Evolutionary conservation across 1,140 invertebrate genomes (phyloP).

Genomic region (Metaphire vulgaris): DNA sequence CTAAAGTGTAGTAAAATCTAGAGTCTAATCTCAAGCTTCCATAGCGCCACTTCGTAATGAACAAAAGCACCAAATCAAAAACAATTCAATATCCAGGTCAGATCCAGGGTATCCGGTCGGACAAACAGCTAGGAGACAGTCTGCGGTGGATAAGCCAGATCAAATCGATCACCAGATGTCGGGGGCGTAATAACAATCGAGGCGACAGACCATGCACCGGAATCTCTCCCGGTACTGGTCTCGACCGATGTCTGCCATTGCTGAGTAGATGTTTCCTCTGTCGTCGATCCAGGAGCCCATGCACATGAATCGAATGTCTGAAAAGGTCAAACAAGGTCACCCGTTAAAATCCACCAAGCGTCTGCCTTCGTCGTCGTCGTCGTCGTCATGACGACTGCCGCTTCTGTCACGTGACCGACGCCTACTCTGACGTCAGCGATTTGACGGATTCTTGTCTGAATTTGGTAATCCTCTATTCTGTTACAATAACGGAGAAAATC

Average conservation of each 20-base stretch:
- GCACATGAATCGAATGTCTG: conserved; percentile 46
- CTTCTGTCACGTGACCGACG: neutral
- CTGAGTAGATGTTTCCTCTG: conserved; percentile 43
- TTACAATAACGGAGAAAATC: too few relatives aligned
- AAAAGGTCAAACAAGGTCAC: neutral
- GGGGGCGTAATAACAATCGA: too few relatives aligned
- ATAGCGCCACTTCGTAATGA: too few relatives aligned
- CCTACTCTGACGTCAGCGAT: neutral
- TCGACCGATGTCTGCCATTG: conserved; percentile 59
- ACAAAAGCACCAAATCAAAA: too few relatives aligned
- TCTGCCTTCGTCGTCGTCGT: too few relatives aligned
- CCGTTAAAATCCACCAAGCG: neutral
- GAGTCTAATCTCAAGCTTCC: too few relatives aligned
- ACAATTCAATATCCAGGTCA: too few relatives aligned
- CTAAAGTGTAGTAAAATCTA: too few relatives aligned
- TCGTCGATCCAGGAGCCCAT: conserved; percentile 44
- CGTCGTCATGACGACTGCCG: neutral
- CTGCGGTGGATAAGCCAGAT: too few relatives aligned
- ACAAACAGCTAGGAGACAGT: too few relatives aligned
- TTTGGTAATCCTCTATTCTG: neutral
- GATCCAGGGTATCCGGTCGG: too few relatives aligned
- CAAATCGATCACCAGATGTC: too few relatives aligned
- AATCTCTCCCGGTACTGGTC: conserved; percentile 44
- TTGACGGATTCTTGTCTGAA: neutral
- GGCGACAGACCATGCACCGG: conserved; percentile 50